A percentile compares a stretch with the other conserved stretches of the same genome.
These are phyloP conservation scores for Plectrocnemia conspersa DNA, from an alignment of 1,140 invertebrate species.

Conservation along the genomic window DNA sequence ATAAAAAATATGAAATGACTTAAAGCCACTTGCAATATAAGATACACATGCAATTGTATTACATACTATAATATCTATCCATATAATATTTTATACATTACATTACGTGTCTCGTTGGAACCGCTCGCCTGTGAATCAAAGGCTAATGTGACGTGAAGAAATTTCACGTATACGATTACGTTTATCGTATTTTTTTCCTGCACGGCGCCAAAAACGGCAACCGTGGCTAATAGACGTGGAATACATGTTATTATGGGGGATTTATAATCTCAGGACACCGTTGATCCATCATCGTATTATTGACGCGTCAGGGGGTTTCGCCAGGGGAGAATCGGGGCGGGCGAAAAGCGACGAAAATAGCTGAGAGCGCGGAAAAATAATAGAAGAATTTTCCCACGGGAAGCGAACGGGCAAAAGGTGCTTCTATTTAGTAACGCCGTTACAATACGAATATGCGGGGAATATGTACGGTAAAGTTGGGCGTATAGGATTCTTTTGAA, in stretches of 20 bases:
- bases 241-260: slow-evolving; percentile 19
- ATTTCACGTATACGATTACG: slow-evolving; percentile 20
- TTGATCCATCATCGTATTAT: slow-evolving; percentile 24
- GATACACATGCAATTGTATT: too few species aligned
- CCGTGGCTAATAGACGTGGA: not conserved
- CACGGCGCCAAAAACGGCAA: not conserved
- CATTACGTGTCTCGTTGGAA: not conserved
- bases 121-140: slow-evolving; percentile 9
- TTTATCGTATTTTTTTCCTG: slow-evolving; percentile 17
- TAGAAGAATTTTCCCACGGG: not conserved
- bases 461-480: not conserved
- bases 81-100: too few species aligned
- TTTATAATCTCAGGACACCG: slow-evolving; percentile 18
- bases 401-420: not conserved
- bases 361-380: too few species aligned
- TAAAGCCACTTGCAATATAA: too few species aligned
- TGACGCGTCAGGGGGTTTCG: slow-evolving; percentile 1
- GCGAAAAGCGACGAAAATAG: not conserved
- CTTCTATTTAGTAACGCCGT: not conserved
- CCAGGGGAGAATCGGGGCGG: not conserved
- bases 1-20: too few species aligned
- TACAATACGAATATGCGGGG: not conserved
- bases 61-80: too few species aligned
- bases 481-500: too few species aligned
- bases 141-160: slow-evolving; percentile 24